Evolutionary conservation across 1,140 invertebrate genomes (phyloP).

Genomic region (Drosophila truncata): DNA sequence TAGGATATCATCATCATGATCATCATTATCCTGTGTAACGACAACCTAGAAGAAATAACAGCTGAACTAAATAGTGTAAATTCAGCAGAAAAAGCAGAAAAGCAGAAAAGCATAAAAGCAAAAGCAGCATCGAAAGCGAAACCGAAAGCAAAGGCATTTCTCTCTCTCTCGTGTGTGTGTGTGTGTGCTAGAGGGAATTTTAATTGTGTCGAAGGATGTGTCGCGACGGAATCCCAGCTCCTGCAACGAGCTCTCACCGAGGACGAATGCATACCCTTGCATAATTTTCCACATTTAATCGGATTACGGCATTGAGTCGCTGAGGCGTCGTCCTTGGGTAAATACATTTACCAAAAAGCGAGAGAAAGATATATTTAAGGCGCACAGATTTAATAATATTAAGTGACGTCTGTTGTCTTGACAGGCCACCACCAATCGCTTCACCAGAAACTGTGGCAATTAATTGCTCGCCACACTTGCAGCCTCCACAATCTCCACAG

Average conservation of each 20-base stretch:
- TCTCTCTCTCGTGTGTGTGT: neutral
- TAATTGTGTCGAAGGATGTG: conserved; percentile 59
- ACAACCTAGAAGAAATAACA: conserved; percentile 1
- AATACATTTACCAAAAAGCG: conserved; percentile 38
- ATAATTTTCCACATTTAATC: conserved; percentile 72
- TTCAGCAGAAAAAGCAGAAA: neutral
- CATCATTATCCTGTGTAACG: conserved; percentile 10
- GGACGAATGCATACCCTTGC: conserved; percentile 60
- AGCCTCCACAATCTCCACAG: neutral
- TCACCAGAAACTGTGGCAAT: conserved; percentile 23
- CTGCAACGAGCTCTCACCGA: conserved; percentile 21
- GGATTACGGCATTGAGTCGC: conserved; percentile 48
- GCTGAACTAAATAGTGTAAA: conserved; percentile 17
- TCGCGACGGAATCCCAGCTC: conserved; percentile 20
- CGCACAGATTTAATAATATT: conserved; percentile 54
- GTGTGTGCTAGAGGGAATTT: conserved; percentile 43
- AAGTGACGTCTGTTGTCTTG: conserved; percentile 48
- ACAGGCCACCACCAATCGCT: conserved; percentile 3
- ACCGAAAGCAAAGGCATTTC: neutral
- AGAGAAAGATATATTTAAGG: conserved; percentile 11
- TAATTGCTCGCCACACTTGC: conserved; percentile 30
- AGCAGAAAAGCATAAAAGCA: neutral
- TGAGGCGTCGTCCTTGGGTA: conserved; percentile 45
- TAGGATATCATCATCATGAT: conserved; percentile 23
- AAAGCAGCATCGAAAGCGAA: neutral